These are phyloP conservation scores for Cataglyphis rosenhaueri DNA, from an alignment of 2,888 invertebrate genomes.

Conservation along the genomic window DNA sequence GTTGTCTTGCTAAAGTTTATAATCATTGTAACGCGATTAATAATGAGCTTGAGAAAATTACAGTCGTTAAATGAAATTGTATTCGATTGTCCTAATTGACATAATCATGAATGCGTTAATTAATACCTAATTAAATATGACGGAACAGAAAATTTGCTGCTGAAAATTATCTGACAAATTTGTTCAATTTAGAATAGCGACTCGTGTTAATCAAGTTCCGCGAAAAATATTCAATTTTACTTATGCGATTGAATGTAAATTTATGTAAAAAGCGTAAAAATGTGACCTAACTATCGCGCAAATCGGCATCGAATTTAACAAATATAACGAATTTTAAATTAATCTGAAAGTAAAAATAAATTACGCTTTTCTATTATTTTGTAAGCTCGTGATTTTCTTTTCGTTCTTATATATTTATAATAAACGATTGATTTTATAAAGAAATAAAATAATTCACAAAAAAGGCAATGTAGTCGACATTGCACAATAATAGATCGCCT, in stretches of 20 bases:
- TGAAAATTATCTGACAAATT: not conserved
- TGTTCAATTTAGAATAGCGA: slow-evolving; percentile 1
- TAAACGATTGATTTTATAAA: not conserved
- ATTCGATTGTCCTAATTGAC: slow-evolving; percentile 14
- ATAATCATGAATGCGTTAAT: not conserved
- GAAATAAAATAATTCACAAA: not conserved
- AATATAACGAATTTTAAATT: not conserved
- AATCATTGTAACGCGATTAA: slow-evolving; percentile 6
- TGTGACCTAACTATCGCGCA: not conserved
- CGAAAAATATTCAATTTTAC: not conserved
- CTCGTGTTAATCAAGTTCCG: not conserved
- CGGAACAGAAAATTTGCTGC: slow-evolving; percentile 3
- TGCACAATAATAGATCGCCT: slow-evolving; percentile 27
- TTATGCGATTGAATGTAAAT: not conserved
- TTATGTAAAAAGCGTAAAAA: not conserved
- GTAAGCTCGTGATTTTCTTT: not conserved
- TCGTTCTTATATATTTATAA: not conserved
- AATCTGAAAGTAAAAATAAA: not conserved
- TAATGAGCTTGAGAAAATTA: slow-evolving; percentile 20
- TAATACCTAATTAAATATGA: slow-evolving; percentile 15
- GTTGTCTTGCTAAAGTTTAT: not conserved
- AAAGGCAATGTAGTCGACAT: not conserved
- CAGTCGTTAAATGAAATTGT: slow-evolving; percentile 11
- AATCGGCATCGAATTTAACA: not conserved
- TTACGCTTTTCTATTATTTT: not conserved